Evolutionary conservation across 2,113 vertebrate species (phyloP).

Genomic region (Pristiophorus japonicus): DNA sequence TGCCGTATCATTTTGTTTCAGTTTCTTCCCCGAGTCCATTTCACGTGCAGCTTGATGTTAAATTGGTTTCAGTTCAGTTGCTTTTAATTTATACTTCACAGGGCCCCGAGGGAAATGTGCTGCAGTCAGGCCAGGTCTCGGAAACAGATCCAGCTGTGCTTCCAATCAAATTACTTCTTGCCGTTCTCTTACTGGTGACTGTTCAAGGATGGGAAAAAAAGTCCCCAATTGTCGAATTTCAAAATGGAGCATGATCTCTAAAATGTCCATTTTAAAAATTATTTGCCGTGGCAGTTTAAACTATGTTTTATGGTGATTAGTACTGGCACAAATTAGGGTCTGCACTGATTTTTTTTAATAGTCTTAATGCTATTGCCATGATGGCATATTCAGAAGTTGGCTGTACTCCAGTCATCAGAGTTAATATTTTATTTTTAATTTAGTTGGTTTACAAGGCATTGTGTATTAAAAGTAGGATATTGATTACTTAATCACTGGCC

Average conservation of each 20-base stretch:
- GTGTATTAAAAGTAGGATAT: background rate
- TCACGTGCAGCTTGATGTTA: background rate
- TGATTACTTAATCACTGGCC: background rate
- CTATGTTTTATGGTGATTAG: background rate
- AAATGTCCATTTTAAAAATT: background rate
- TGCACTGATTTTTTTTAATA: background rate
- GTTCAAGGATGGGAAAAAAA: background rate
- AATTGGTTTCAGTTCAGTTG: slow-evolving; percentile 15
- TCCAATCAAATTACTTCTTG: slow-evolving; percentile 23
- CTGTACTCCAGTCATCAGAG: background rate
- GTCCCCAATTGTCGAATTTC: background rate
- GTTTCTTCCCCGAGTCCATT: background rate
- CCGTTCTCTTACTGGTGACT: background rate
- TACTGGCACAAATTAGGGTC: background rate
- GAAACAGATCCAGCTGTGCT: background rate
- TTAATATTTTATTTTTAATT: no score
- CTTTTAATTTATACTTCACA: slow-evolving; percentile 12
- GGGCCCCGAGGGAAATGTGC: slow-evolving; percentile 15
- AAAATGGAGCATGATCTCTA: background rate
- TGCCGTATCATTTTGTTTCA: background rate
- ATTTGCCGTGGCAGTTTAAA: background rate
- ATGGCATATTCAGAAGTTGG: background rate
- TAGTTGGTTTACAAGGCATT: no score
- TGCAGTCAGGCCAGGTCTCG: background rate
- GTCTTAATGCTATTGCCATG: background rate